Conservation (phyloP, 2,797 vertebrate species). For the Ceyx erithaca region DNA sequence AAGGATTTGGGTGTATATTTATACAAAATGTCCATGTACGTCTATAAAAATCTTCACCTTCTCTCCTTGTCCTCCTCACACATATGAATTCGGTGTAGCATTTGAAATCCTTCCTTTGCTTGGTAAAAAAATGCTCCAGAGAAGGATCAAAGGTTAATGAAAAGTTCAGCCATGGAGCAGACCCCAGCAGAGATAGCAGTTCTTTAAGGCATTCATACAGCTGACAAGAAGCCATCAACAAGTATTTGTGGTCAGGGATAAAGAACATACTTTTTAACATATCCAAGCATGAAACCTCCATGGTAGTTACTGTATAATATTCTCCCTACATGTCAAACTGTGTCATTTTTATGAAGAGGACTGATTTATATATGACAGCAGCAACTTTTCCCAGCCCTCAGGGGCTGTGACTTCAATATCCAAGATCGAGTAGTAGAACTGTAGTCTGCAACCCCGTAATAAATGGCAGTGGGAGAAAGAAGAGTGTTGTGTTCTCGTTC, state of each 20-base stretch:
- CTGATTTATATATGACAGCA: slow-evolving; percentile 52
- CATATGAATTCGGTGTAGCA: not conserved
- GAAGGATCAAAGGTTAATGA: slow-evolving; percentile 60
- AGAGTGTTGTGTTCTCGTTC: not conserved
- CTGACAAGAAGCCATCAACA: slow-evolving; percentile 65
- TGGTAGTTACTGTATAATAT: slow-evolving; percentile 42
- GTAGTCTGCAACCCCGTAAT: not conserved
- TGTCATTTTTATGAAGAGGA: slow-evolving; percentile 50
- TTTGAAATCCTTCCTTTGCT: not conserved
- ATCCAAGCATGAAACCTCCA: slow-evolving; percentile 56
- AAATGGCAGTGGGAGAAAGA: slow-evolving; percentile 40
- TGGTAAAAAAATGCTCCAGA: not conserved
- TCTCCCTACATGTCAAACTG: slow-evolving; percentile 33
- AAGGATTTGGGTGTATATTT: not conserved
- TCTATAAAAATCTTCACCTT: slow-evolving; percentile 33
- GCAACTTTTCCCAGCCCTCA: slow-evolving; percentile 32
- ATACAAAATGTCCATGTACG: not conserved
- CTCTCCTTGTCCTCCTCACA: not conserved
- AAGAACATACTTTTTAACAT: slow-evolving; percentile 65
- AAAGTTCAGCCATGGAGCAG: slow-evolving; percentile 55
- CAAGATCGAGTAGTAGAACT: not conserved
- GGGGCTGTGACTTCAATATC: slow-evolving; percentile 41
- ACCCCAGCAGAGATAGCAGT: slow-evolving; percentile 37
- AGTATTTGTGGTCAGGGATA: slow-evolving; percentile 61
- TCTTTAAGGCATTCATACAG: slow-evolving; percentile 52